Evolutionary conservation across 2,797 vertebrate genomes (phyloP), one percentile per base, ranked within the genome.

Genomic region (Dicrostonyx torquatus): DNA sequence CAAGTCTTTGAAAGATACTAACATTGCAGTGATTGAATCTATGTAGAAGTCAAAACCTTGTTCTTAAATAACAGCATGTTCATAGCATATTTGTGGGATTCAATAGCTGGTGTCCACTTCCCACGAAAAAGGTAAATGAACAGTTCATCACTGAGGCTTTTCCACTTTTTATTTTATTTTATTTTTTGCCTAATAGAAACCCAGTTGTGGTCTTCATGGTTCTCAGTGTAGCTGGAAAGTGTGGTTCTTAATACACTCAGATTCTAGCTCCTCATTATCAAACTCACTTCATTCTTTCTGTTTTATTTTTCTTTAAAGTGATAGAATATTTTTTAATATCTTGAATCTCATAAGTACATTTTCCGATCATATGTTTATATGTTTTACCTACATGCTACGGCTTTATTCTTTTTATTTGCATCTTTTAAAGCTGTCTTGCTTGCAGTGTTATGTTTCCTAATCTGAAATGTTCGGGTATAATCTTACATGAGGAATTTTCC

Each of bases 1-100:
- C 78, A 92, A 96, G 82, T 88, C 70, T 92, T 87, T 64, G 40
- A 79, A 92, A 88, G 60, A 40, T 75, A 50, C 95, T 76, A 96
- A 94, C 83, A 86, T 75, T 91, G 48, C 43, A 95, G 60, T 77
- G 9, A 83, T 79, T 18, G 64, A 55, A 66, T 76, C 48, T 92
- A 91, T 68, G 11, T 76, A 62, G 91, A 92, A 29, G 78, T 31
- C 40, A 95, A 93, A 94, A 60, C 43, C 58, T 87, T 72, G 24
- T 48, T 92, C 90, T 91, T 95, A 83, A 93, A 84, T 48, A 85
- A 90, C 43, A 24, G 58, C 40, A 24, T 89, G 40, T 7, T 79
- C 53, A 40, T 88, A 82, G 84, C 55, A 60, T 75, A 50, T 58
- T 48, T 96, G 58, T 40, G 48, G 15, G 66, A n/a, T 66, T 83